Evolutionary conservation across 2,888 invertebrate species (phyloP), one percentile per base, ranked within the genome.

Genomic region (Rhabditophanes sp.): DNA sequence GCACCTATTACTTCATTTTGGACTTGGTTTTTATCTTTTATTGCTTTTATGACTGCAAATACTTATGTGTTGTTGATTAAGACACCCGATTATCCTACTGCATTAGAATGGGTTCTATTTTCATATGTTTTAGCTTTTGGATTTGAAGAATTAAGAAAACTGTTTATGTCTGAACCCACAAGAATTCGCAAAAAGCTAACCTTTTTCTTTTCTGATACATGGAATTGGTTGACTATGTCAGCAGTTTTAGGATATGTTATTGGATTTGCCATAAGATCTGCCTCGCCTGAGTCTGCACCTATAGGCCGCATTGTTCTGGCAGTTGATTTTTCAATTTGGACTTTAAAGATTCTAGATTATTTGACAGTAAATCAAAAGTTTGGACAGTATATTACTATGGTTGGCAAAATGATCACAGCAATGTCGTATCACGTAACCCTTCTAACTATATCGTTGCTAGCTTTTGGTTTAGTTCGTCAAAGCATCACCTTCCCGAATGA

Each of bases 1-100:
- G 88, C 90, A 22, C 90, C 93, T 2, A 84, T 93, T 48, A 87
- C 88, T 4, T 90, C 90, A 68, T 93, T 90, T 70, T 90, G 87
- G 84, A 79, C 83, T 14, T 84, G 88, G 71, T 81, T 87, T 58
- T 12, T 48, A 8, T 21, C 22, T 12, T 40, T 26, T 21, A 16
- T 25, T 14, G 23, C 34, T 8, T 43, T 43, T 24, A 19, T 43
- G 11, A 3, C 14, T 11, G 15, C 11, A 14, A 37, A 31, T 17
- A 43, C 43, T 3, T 38, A 38, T 30, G 33, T 40, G 23, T 31
- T 40, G n/a, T 33, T 43, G 9, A 33, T 41, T 4, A n/a, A 24
- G 3, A 37, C 37, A 4, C 24, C 33, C 14, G 7, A 2, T n/a
- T 4, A 2, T n/a, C 29, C 31, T 8, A 3, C 18, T 6, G 24